phyloP scores from a whole-genome alignment of 2,113 vertebrate genomes.

The Catharus bicknelli region DNA sequence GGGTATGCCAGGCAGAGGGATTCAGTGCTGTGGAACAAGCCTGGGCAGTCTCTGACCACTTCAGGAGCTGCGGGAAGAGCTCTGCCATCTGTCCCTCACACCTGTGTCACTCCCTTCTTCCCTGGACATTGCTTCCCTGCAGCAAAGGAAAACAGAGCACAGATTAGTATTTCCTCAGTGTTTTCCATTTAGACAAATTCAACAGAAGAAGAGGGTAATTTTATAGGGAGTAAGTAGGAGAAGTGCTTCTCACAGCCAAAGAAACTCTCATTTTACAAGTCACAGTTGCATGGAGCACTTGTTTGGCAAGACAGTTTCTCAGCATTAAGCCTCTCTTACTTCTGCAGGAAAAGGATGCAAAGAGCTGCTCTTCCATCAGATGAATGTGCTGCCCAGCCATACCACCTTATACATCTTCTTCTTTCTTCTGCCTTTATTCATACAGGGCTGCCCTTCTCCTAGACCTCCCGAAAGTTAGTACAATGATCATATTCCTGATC shows the following conservation, averaged over 20 bases:
- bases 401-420: neutral
- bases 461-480: neutral
- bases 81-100: neutral
- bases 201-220: neutral
- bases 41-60: neutral
- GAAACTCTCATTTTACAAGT: neutral
- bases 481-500: neutral
- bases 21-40: neutral
- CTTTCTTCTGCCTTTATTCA: neutral
- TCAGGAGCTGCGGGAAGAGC: neutral
- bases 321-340: neutral
- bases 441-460: neutral
- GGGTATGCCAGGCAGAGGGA: fast-evolving
- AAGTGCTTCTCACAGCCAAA: neutral
- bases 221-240: neutral
- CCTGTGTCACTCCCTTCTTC: neutral
- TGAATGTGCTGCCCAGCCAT: neutral
- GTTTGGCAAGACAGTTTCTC: neutral
- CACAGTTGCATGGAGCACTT: fast-evolving
- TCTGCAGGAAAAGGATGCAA: neutral
- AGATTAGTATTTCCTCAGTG: neutral
- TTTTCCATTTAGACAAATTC: neutral
- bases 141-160: neutral
- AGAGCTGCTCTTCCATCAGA: neutral
- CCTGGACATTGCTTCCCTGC: neutral